These are phyloP conservation scores for Lepidotrigona ventralis DNA, from an alignment of 1,140 invertebrate genomes.

Conservation along the genomic window DNA sequence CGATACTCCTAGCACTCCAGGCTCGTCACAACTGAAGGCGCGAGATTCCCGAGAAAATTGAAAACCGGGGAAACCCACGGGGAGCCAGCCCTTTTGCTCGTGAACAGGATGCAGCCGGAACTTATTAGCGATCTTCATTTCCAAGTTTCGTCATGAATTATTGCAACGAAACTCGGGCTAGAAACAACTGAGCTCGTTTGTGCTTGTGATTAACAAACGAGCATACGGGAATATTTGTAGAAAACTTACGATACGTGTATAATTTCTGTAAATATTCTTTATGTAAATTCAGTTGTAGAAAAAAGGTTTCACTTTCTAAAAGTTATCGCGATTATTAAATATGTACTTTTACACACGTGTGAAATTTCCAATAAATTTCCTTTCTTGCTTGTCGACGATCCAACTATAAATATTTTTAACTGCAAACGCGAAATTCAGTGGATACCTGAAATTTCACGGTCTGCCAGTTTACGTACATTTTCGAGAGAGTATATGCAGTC, in stretches of 20 bases:
- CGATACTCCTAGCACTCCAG: slow-evolving; percentile 59
- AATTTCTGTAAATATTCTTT: not conserved
- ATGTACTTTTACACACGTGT: too few relatives aligned
- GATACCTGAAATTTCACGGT: not conserved
- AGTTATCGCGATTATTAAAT: too few relatives aligned
- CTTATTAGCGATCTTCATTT: slow-evolving; percentile 10
- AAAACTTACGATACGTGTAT: not conserved
- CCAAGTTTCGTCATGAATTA: not conserved
- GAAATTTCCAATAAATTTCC: too few relatives aligned
- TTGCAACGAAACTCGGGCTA: not conserved
- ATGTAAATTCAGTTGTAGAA: not conserved
- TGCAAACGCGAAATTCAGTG: not conserved
- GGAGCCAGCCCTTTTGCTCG: not conserved
- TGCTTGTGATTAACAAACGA: not conserved
- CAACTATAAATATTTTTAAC: not conserved
- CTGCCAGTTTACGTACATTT: not conserved
- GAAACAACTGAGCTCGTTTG: not conserved
- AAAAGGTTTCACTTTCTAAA: too few relatives aligned
- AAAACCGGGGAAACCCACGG: slow-evolving; percentile 37
- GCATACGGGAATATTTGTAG: not conserved
- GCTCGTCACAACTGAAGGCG: slow-evolving; percentile 56
- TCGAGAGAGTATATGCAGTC: not conserved
- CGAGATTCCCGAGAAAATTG: slow-evolving; percentile 60
- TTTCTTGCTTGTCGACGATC: too few relatives aligned
- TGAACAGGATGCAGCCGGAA: not conserved